Conservation (phyloP, 2,113 vertebrate genomes). For the Muntiacus muntjak region DNA sequence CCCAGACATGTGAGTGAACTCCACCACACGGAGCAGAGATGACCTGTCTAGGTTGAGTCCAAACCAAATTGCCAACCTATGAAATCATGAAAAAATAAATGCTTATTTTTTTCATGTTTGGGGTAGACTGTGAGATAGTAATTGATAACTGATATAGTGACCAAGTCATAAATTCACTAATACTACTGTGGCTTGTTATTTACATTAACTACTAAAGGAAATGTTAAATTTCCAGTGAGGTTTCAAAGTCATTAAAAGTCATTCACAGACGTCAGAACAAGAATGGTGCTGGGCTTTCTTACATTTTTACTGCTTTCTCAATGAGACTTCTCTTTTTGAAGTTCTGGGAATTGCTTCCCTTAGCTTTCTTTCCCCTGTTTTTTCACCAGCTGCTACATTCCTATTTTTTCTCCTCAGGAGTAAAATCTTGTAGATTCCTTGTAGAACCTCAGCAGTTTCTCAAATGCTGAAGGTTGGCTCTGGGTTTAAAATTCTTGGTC, state of each 20-base stretch:
- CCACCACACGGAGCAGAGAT: background rate
- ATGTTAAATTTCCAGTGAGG: background rate
- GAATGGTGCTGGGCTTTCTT: background rate
- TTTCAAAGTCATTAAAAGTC: background rate
- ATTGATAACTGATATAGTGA: background rate
- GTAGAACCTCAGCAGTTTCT: background rate
- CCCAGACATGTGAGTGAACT: background rate
- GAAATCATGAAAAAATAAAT: background rate
- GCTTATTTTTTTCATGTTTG: background rate
- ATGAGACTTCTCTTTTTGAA: background rate
- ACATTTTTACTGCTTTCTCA: background rate
- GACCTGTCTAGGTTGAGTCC: background rate
- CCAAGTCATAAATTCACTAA: background rate
- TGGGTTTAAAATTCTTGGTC: background rate
- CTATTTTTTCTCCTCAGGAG: background rate
- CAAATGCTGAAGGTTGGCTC: background rate
- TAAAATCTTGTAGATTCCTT: background rate
- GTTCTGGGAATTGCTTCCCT: background rate
- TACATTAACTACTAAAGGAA: background rate
- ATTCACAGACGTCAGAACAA: background rate
- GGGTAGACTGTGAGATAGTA: background rate
- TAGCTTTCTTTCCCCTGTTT: background rate
- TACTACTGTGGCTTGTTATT: background rate
- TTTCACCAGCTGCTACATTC: background rate
- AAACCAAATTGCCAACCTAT: background rate